phyloP scores from a whole-genome alignment of 2,797 vertebrate species.

The Protosalanx chinensis region DNA sequence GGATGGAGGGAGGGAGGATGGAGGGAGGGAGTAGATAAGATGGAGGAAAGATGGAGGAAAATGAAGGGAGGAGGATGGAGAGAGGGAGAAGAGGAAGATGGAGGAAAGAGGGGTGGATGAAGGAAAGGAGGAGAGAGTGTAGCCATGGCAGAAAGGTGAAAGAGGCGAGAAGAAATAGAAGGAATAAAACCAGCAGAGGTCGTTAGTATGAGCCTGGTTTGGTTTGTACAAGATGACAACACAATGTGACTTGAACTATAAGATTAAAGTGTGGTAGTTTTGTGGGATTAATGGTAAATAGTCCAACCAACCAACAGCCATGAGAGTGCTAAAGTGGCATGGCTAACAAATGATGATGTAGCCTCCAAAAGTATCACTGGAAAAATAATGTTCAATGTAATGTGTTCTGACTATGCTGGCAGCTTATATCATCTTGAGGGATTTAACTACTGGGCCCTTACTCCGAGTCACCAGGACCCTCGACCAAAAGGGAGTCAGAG shows the following conservation, averaged over 20 bases:
- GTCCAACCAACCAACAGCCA: neutral
- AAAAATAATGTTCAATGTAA: neutral
- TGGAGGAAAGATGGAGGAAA: constrained; percentile 15
- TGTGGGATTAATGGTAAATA: neutral
- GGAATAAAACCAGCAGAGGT: constrained; percentile 47
- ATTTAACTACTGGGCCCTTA: constrained; percentile 79
- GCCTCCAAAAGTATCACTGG: neutral
- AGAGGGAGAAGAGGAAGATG: constrained; percentile 8
- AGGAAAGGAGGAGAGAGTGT: neutral
- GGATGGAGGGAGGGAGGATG: constrained; percentile 38
- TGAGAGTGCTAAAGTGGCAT: neutral
- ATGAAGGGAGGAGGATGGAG: constrained; percentile 13
- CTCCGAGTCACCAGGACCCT: constrained; percentile 87
- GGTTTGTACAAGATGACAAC: constrained; percentile 34
- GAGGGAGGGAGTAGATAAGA: neutral
- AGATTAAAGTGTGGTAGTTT: neutral
- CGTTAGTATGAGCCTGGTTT: constrained; percentile 61
- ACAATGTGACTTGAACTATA: constrained; percentile 16
- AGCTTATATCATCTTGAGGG: constrained; percentile 22
- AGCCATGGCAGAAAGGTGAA: too few relatives aligned
- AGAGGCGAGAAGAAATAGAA: constrained; percentile 8
- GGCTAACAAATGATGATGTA: neutral
- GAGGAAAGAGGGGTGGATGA: neutral
- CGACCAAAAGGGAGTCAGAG: constrained; percentile 86
- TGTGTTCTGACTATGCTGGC: constrained; percentile 6